These are phyloP conservation scores for Andrena marginata DNA, from an alignment of 2,888 invertebrate genomes.

Conservation along the genomic window DNA sequence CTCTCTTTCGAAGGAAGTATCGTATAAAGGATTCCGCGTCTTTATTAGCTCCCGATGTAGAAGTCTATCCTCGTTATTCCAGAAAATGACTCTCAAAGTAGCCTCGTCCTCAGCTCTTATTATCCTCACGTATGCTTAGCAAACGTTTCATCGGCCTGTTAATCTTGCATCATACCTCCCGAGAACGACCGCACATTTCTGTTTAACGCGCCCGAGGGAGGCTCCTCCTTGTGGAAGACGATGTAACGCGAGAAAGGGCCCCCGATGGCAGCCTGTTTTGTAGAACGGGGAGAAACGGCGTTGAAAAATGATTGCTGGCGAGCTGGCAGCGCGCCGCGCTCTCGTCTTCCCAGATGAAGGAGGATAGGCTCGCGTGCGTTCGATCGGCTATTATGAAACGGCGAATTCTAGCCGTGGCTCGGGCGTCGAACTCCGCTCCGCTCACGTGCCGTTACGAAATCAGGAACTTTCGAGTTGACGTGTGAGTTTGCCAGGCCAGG, in stretches of 20 bases:
- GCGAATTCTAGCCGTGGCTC: conserved; percentile 66
- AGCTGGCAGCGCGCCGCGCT: conserved; percentile 9
- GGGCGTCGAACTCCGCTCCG: conserved; percentile 79
- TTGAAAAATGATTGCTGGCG: conserved; percentile 5
- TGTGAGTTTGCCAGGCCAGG: conserved; percentile 48
- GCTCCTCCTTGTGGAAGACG: not conserved
- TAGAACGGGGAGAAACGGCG: not conserved
- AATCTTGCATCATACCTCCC: too few species aligned
- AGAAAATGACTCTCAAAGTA: too few species aligned
- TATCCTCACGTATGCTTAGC: too few species aligned
- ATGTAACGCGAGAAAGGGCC: not conserved
- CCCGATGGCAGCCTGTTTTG: not conserved
- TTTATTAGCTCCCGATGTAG: too few species aligned
- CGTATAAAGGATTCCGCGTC: too few species aligned
- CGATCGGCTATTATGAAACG: conserved; percentile 72
- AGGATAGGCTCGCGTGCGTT: conserved; percentile 63
- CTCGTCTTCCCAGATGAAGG: conserved; percentile 56
- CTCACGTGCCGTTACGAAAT: conserved; percentile 77
- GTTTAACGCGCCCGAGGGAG: too few species aligned
- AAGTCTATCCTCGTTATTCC: too few species aligned
- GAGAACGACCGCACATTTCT: too few species aligned
- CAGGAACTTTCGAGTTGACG: conserved; percentile 77
- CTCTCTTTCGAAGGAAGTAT: too few species aligned
- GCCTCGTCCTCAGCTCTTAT: too few species aligned
- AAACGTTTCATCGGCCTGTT: too few species aligned